These are phyloP conservation scores for Tenodera sinensis DNA, from an alignment of 2,888 invertebrate species.

Conservation along the genomic window DNA sequence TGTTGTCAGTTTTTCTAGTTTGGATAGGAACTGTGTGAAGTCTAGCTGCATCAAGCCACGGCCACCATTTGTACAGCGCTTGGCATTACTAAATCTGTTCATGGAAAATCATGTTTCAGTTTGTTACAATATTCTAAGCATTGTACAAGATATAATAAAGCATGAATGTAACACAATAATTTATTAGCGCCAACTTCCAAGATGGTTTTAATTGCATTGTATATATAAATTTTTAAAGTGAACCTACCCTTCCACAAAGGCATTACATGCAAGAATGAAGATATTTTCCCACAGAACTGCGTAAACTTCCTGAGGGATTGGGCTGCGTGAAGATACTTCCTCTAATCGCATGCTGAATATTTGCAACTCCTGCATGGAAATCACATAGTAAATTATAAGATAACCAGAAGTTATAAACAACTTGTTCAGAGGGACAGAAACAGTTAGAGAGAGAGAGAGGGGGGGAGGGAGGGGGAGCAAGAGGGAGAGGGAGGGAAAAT, in stretches of 20 bases:
- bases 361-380: constrained; percentile 59
- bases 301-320: constrained; percentile 65
- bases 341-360: constrained; percentile 74
- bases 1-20: constrained; percentile 81
- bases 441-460: too few relatives aligned
- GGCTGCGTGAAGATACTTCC: constrained; percentile 65
- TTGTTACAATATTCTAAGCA: constrained; percentile 16
- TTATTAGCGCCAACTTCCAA: too few relatives aligned
- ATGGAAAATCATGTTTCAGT: constrained; percentile 36
- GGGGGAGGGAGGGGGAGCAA: too few relatives aligned
- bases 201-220: too few relatives aligned
- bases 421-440: too few relatives aligned
- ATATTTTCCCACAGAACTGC: constrained; percentile 83
- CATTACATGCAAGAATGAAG: constrained; percentile 78
- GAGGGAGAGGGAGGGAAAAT: too few relatives aligned
- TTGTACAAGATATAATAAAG: not conserved
- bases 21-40: constrained; percentile 89
- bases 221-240: not conserved
- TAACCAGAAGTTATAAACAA: not conserved
- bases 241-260: constrained; percentile 85
- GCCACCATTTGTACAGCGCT: constrained; percentile 94
- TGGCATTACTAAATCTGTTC: constrained; percentile 76
- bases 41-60: constrained; percentile 97
- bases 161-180: not conserved
- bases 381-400: too few relatives aligned